A percentile compares a stretch with the other conserved stretches of the same genome.
phyloP scores from a whole-genome alignment of 1,140 invertebrate species.

The Drosophila varians region DNA sequence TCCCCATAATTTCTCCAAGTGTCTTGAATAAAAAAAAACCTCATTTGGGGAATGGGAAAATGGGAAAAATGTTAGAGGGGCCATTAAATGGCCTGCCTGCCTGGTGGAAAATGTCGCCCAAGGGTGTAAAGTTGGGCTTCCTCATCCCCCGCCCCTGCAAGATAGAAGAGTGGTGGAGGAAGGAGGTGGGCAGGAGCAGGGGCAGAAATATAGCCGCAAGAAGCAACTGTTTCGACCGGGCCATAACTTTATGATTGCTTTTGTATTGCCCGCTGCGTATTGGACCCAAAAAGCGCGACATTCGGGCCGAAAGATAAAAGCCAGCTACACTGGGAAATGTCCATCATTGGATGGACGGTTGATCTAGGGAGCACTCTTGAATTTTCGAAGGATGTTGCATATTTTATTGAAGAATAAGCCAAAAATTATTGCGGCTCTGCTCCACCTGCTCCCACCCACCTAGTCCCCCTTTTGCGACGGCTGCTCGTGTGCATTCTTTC shows the following conservation, averaged over 20 bases:
- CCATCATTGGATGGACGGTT: slow-evolving; percentile 35
- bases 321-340: slow-evolving; percentile 40
- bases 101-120: slow-evolving; percentile 43
- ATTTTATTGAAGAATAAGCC: too few relatives aligned
- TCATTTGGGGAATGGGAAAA: not conserved
- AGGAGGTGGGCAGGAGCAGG: not conserved
- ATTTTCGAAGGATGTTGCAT: too few relatives aligned
- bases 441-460: too few relatives aligned
- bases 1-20: not conserved
- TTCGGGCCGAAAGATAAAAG: slow-evolving; percentile 39
- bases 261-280: slow-evolving; percentile 63
- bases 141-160: not conserved
- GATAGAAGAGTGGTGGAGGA: not conserved
- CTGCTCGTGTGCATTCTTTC: too few relatives aligned
- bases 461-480: too few relatives aligned
- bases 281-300: slow-evolving; percentile 24
- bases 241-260: slow-evolving; percentile 77
- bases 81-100: slow-evolving; percentile 1
- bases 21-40: not conserved
- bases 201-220: not conserved
- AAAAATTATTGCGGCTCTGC: too few relatives aligned
- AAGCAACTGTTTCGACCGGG: slow-evolving; percentile 26
- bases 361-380: not conserved
- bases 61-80: not conserved
- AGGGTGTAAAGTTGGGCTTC: slow-evolving; percentile 39